Base-by-base conservation (phyloP, 2,888 invertebrate species). In the Coelogynopora nodosa region DNA sequence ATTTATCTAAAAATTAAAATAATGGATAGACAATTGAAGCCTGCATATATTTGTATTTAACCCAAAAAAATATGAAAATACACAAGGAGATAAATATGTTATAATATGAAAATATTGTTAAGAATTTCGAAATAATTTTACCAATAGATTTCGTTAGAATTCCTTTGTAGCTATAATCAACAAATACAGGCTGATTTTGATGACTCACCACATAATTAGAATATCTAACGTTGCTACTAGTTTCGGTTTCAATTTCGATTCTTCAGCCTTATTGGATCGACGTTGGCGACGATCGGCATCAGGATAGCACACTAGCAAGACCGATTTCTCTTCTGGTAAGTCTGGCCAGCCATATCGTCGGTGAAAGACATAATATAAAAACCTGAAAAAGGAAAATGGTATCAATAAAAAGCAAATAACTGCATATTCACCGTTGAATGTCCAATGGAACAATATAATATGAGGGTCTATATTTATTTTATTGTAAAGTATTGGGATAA, bases 311-410 rank as follows among this genome's bases (percentile, higher is more conserved):
- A 90, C 89, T 30, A 88, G 85, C 0, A 89, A 85, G n/a, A 85
- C 84, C 0, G 88, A 89, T 67, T 89, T 88, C 67, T 88, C 88
- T 26, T 89, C 88, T 18, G 67, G 30, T 0, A 89, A 88, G 87
- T 90, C 90, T 29, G 90, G 90, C 90, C 91, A 90, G 49, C 90
- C 91, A 88, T 89, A 91, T 28, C 90, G 89, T 83, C 90, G 87
- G 23, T 90, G 89, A 88, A 91, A 90, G 67, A 91, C 30, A 87
- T 90, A 90, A 82, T 89, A 89, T 10, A 89, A 88, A 80, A 90
- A 90, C 86, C 86, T 85, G 29, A 2, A 82, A 82, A 82, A 26
- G 10, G 18, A 74, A 5, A 49, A 49, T 5, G 18, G 49, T 49
- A 49, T n/a, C n/a, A n/a, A n/a, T n/a, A n/a, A n/a, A n/a, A n/a